phyloP scores from a whole-genome alignment of 1,140 invertebrate genomes.

The Eubasilissa regina region DNA sequence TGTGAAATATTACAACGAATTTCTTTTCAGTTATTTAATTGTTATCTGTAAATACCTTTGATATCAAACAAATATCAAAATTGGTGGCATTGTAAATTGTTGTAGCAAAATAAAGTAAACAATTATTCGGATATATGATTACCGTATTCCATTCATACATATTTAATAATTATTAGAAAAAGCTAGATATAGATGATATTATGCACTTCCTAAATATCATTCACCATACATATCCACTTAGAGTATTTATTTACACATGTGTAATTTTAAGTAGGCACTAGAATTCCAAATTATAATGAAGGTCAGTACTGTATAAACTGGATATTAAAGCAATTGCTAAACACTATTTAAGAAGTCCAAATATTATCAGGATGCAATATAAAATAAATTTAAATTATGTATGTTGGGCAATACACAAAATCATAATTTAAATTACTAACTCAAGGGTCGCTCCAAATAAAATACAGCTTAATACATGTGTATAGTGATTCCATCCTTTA shows the following conservation, averaged over 20 bases:
- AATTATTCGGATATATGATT: background rate
- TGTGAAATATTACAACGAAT: constrained; percentile 2
- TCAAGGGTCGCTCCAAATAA: background rate
- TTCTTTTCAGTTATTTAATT: background rate
- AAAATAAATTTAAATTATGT: constrained; percentile 25
- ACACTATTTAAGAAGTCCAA: constrained; percentile 20
- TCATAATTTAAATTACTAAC: background rate
- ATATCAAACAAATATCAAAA: background rate
- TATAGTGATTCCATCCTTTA: no score
- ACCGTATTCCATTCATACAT: constrained; percentile 16
- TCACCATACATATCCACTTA: constrained; percentile 60
- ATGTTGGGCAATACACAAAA: constrained; percentile 26
- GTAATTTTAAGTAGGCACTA: constrained; percentile 44
- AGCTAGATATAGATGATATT: constrained; percentile 44
- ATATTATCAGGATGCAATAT: background rate
- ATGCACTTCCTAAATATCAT: constrained; percentile 58
- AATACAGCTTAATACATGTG: no score
- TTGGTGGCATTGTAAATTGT: background rate
- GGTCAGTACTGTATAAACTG: background rate
- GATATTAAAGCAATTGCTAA: constrained; percentile 15
- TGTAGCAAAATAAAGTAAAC: constrained; percentile 5
- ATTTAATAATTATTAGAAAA: constrained; percentile 41
- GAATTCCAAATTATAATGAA: constrained; percentile 33
- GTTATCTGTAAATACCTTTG: background rate
- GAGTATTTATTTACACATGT: constrained; percentile 54